phyloP scores from a whole-genome alignment of 2,888 invertebrate species.

The Andrena bicolor region DNA sequence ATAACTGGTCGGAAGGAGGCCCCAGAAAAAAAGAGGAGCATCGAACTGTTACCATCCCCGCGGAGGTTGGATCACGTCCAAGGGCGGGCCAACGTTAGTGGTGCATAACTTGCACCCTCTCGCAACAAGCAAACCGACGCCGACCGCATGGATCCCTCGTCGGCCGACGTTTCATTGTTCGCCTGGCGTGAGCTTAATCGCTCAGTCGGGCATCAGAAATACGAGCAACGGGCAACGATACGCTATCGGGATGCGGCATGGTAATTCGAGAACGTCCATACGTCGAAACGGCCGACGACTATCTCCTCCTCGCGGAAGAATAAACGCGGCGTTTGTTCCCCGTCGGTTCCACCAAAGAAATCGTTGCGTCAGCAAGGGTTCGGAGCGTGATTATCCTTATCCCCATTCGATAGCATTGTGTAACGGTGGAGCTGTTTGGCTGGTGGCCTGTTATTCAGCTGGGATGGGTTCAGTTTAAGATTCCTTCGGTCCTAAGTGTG shows the following conservation, averaged over 20 bases:
- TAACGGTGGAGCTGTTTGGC: too few species aligned
- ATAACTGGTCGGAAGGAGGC: conserved; percentile 3
- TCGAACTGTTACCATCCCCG: conserved; percentile 75
- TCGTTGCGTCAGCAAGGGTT: neutral
- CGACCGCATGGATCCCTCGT: conserved; percentile 64
- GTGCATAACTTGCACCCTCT: conserved; percentile 74
- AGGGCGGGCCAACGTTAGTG: conserved; percentile 52
- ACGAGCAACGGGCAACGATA: conserved; percentile 62
- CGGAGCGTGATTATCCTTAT: too few species aligned
- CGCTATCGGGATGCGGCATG: conserved; percentile 63
- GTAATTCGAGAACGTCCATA: conserved; percentile 62
- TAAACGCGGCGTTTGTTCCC: neutral
- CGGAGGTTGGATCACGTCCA: conserved; percentile 73
- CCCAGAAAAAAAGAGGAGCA: conserved; percentile 50
- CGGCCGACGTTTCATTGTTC: conserved; percentile 59
- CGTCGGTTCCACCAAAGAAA: neutral
- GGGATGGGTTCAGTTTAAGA: too few species aligned
- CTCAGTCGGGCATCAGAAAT: conserved; percentile 65
- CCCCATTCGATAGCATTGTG: too few species aligned
- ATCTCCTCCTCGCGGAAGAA: too few species aligned
- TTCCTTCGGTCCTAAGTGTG: too few species aligned
- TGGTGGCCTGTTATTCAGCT: too few species aligned
- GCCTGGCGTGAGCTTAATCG: conserved; percentile 60
- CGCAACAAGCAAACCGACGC: conserved; percentile 66
- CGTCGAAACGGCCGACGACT: neutral